Base-by-base conservation (phyloP, 1,140 invertebrate species). In the Zaprionus vittiger region DNA sequence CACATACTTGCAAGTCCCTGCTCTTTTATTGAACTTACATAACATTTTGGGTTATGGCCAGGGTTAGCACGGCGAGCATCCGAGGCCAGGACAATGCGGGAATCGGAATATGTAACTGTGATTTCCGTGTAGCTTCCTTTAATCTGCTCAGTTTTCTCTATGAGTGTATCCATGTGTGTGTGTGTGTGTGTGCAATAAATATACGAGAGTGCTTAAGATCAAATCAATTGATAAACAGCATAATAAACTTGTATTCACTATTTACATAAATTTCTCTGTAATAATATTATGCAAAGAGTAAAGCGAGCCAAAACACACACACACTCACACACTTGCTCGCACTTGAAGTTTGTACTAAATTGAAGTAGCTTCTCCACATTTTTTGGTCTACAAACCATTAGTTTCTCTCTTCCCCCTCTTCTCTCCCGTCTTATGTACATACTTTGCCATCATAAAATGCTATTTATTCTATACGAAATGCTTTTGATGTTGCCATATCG, bases 191-290 rank as follows among this genome's bases (percentile, higher is more conserved):
- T 79, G 73, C 64, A 79, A 90, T 90, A 89, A 91, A 90, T 91
- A 90, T 82, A 81, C 79, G 71, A 90, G 79, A 79, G 85, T 89
- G 76, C 85, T 90, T 85, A 89, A 90, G 85, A 89, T 90, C 85
- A 90, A 90, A 90, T 89, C 85, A 89, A 89, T 90, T 89, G 85
- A 89, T 89, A 90, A 85, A 80, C 75, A 89, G 85, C 81, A 82
- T 90, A 89, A 89, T 89, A 89, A 89, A 89, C 85, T 85, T 85
- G 85, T 89, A 83, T 83, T 78, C 70, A 85, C 79, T 87, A 89
- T 87, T 83, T 80, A 82, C 80, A 85, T 86, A 86, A 73, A 85
- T 76, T 72, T 63, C 77, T 59, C 67, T 78, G 52, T 78, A 84
- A 84, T 84, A 84, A 78, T 84, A 73, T 84, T 80, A 83, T 80